These are phyloP conservation scores for Cottus gobio DNA, from an alignment of 2,113 vertebrate species.

Conservation along the genomic window DNA sequence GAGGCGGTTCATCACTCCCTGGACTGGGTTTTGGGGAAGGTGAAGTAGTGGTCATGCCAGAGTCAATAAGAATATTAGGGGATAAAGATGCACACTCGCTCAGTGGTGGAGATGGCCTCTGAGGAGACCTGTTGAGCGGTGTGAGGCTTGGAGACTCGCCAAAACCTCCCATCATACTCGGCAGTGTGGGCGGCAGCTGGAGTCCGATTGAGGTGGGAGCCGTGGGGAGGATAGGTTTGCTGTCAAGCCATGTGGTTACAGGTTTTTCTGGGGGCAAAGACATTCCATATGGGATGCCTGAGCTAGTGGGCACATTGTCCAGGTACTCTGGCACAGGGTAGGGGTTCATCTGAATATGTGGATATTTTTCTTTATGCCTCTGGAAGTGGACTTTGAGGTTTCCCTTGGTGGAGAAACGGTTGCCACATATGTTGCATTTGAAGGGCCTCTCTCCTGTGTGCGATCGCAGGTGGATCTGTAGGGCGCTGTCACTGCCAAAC, in stretches of 20 bases:
- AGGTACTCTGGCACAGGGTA: constrained; percentile 99
- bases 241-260: constrained; percentile 97
- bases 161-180: constrained; percentile 85
- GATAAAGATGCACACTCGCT: constrained; percentile 96
- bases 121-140: constrained; percentile 93
- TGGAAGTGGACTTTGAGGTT: constrained; percentile 99
- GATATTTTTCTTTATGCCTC: constrained; percentile 99
- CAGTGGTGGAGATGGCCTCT: constrained; percentile 93
- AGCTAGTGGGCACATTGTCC: constrained; percentile 98
- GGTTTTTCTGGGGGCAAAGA: constrained; percentile 97
- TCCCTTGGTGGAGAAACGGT: constrained; percentile 99
- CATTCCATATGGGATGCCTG: constrained; percentile 98
- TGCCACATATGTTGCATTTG: constrained; percentile 99
- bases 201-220: constrained; percentile 90
- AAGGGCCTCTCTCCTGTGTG: constrained; percentile 98
- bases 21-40: constrained; percentile 87
- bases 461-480: constrained; percentile 98
- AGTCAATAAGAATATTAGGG: constrained; percentile 89
- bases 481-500: constrained; percentile 97
- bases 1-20: constrained; percentile 77
- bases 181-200: constrained; percentile 92
- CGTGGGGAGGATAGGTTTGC: constrained; percentile 93
- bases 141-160: constrained; percentile 93
- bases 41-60: constrained; percentile 77
- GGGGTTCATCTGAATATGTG: constrained; percentile 99